Evolutionary conservation across 2,797 vertebrate genomes (phyloP).

Genomic region (Oreonectes daqikongensis): DNA sequence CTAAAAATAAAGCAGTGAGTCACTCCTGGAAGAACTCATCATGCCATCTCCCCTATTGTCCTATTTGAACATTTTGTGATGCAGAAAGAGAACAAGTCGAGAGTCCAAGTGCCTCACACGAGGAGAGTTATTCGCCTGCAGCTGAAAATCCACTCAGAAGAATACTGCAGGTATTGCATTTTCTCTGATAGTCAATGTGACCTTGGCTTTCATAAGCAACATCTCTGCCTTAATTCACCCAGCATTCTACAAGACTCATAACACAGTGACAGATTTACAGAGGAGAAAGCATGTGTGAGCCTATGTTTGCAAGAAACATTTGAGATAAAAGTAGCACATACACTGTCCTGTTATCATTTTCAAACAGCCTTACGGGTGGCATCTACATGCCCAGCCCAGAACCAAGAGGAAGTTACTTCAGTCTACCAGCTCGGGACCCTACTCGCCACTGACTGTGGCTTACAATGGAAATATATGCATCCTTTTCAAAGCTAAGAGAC

Average conservation of each 20-base stretch:
- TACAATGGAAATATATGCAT: slow-evolving; percentile 88
- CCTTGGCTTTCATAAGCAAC: slow-evolving; percentile 58
- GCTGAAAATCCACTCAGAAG: slow-evolving; percentile 82
- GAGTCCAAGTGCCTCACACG: slow-evolving; percentile 65
- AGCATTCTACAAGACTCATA: slow-evolving; percentile 44
- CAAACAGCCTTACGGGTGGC: slow-evolving; percentile 78
- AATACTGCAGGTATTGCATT: slow-evolving; percentile 79
- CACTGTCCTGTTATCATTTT: slow-evolving; percentile 42
- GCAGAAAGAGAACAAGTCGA: slow-evolving; percentile 76
- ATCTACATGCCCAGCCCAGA: slow-evolving; percentile 73
- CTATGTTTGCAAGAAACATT: slow-evolving; percentile 28
- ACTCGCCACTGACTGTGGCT: slow-evolving; percentile 83
- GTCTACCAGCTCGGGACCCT: slow-evolving; percentile 73
- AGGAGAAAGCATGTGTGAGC: neutral
- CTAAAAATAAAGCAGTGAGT: slow-evolving; percentile 33
- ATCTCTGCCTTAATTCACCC: slow-evolving; percentile 48
- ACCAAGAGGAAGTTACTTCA: slow-evolving; percentile 79
- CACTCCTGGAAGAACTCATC: slow-evolving; percentile 26
- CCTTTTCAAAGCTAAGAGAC: slow-evolving; percentile 91
- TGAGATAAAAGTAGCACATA: slow-evolving; percentile 31
- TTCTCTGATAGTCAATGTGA: slow-evolving; percentile 55
- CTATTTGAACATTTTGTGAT: slow-evolving; percentile 67
- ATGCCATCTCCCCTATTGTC: slow-evolving; percentile 30
- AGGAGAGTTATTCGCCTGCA: slow-evolving; percentile 77
- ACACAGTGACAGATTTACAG: slow-evolving; percentile 23